Percentiles rank a stretch among this genome's conserved stretches.
phyloP scores from a whole-genome alignment of 2,888 invertebrate genomes.

The Fragum fragum region DNA sequence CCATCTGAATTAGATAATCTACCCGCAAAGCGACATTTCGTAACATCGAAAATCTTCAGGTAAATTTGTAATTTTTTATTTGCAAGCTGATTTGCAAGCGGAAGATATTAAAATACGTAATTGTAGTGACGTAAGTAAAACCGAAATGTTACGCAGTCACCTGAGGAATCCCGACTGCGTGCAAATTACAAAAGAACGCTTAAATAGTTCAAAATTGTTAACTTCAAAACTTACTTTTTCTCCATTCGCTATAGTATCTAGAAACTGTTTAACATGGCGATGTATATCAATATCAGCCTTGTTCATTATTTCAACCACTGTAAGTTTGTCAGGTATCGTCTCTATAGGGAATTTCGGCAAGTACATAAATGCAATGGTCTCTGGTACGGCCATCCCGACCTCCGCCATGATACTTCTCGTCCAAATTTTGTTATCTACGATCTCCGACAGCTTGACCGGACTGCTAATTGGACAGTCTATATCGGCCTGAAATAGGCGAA shows the following conservation, averaged over 20 bases:
- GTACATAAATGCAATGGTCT: constrained; percentile 63
- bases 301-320: not conserved
- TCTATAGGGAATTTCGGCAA: not conserved
- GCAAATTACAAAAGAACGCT: too few species aligned
- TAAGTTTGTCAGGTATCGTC: not conserved
- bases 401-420: constrained; percentile 68
- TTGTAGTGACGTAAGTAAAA: too few species aligned
- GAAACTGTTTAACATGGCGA: not conserved
- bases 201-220: too few species aligned
- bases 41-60: too few species aligned
- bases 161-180: too few species aligned
- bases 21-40: too few species aligned
- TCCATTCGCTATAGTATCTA: not conserved
- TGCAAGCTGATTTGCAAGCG: too few species aligned
- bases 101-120: too few species aligned
- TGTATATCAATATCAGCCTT: not conserved
- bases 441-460: constrained; percentile 62
- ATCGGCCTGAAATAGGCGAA: constrained; percentile 51
- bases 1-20: too few species aligned
- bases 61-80: too few species aligned
- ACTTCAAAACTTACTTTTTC: not conserved
- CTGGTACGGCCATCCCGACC: constrained; percentile 62
- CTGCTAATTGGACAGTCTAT: constrained; percentile 77
- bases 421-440: constrained; percentile 74
- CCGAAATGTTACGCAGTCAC: too few species aligned